Conservation (phyloP, 2,797 vertebrate genomes). For the Linurgus olivaceus region DNA sequence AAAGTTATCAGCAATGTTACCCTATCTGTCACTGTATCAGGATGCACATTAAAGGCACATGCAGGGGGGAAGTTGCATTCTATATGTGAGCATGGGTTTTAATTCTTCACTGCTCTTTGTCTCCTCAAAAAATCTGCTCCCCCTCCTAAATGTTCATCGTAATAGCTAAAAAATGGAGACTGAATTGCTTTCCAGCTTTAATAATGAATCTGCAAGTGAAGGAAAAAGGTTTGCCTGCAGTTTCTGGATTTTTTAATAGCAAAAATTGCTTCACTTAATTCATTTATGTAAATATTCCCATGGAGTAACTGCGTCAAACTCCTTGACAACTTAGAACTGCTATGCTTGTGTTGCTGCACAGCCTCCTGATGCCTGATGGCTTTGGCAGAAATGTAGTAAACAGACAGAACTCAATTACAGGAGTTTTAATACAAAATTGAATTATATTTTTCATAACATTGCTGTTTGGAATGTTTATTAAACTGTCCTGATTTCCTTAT, state of each 20-base stretch:
- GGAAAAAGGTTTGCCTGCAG: background rate
- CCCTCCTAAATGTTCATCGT: background rate
- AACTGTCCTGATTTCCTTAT: background rate
- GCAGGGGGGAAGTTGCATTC: background rate
- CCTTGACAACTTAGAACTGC: background rate
- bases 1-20: background rate
- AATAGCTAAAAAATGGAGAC: background rate
- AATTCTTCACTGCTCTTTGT: background rate
- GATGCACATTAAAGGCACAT: background rate
- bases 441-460: constrained; percentile 1
- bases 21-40: background rate
- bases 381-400: constrained; percentile 34
- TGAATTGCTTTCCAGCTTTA: background rate
- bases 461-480: background rate
- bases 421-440: constrained; percentile 10
- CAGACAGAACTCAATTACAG: background rate
- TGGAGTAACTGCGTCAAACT: background rate
- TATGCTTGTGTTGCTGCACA: background rate
- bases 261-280: background rate
- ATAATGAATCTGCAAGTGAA: background rate
- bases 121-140: background rate
- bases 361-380: background rate
- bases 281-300: constrained; percentile 1
- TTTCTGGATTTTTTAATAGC: constrained; percentile 1
- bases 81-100: background rate